Percentiles rank a stretch among this genome's conserved stretches.
Conservation (phyloP, 2,888 invertebrate genomes). For the Anorthoa munda region DNA sequence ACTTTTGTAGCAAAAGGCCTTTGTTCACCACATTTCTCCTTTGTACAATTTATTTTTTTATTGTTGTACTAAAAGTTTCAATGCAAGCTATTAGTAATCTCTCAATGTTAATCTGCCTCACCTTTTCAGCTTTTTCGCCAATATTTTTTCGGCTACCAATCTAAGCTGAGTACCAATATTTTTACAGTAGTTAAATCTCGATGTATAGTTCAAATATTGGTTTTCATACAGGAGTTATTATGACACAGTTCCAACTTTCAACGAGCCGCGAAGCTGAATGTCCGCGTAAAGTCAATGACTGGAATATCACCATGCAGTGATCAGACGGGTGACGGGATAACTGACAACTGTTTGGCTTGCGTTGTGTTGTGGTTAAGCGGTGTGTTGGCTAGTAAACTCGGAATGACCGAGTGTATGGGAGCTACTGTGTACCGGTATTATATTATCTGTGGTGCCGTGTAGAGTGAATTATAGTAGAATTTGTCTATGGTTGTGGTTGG, state of each 20-base stretch:
- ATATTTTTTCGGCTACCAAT: too few species aligned
- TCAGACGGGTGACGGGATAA: constrained; percentile 49
- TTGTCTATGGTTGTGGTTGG: constrained; percentile 10
- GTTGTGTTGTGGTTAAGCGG: constrained; percentile 54
- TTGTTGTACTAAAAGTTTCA: not conserved
- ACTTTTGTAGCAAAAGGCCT: constrained; percentile 17
- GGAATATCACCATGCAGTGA: constrained; percentile 56
- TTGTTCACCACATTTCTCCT: constrained; percentile 11
- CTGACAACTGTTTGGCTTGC: constrained; percentile 40
- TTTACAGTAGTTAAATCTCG: constrained; percentile 1
- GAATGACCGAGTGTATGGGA: constrained; percentile 25
- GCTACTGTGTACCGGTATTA: constrained; percentile 13
- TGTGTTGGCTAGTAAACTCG: constrained; percentile 18
- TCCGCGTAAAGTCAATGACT: constrained; percentile 67
- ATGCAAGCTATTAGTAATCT: constrained; percentile 2
- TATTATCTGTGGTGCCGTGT: too few species aligned
- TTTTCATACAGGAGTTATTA: constrained; percentile 3
- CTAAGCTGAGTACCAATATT: too few species aligned
- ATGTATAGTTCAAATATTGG: not conserved
- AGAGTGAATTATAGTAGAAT: not conserved
- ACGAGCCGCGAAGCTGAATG: constrained; percentile 66
- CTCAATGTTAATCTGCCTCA: constrained; percentile 1
- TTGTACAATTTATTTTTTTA: constrained; percentile 19
- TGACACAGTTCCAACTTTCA: constrained; percentile 37
- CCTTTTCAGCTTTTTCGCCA: too few species aligned